Percentiles rank a stretch among this genome's conserved stretches.
Conservation (phyloP, 2,888 invertebrate species). For the Caenorhabditis afra region DNA sequence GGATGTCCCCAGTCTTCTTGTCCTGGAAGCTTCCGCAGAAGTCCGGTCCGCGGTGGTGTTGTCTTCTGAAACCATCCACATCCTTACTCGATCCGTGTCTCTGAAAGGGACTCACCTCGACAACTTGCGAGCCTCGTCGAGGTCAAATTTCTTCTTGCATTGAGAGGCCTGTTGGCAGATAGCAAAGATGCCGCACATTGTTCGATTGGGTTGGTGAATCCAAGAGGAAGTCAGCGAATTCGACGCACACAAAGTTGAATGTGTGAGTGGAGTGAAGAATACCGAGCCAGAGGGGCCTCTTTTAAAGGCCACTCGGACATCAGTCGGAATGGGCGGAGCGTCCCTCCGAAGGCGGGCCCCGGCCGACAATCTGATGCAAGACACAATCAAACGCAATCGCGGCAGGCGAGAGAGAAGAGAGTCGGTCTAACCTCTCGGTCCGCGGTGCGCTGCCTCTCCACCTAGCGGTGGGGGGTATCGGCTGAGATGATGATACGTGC, state of each 20-base stretch:
- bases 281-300: slow-evolving; percentile 28
- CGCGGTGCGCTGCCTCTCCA: slow-evolving; percentile 15
- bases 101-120: slow-evolving; percentile 58
- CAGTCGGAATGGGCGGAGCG: slow-evolving; percentile 33
- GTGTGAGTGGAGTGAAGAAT: slow-evolving; percentile 25
- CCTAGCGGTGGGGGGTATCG: too few relatives aligned
- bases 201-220: slow-evolving; percentile 51
- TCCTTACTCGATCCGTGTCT: background rate
- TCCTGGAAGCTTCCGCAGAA: slow-evolving; percentile 74
- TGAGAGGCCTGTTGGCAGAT: slow-evolving; percentile 72
- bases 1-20: slow-evolving; percentile 73
- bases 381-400: slow-evolving; percentile 53
- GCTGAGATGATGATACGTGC: background rate
- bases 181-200: slow-evolving; percentile 80
- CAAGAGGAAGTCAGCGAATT: slow-evolving; percentile 27
- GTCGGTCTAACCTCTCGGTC: slow-evolving; percentile 17
- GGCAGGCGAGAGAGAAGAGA: background rate
- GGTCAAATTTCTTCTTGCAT: slow-evolving; percentile 56
- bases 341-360: slow-evolving; percentile 21
- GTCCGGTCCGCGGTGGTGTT: slow-evolving; percentile 79
- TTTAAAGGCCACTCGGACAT: slow-evolving; percentile 44
- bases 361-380: slow-evolving; percentile 58
- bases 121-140: slow-evolving; percentile 70
- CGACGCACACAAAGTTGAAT: slow-evolving; percentile 15
- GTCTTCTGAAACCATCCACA: slow-evolving; percentile 62